These are phyloP conservation scores for Eupithecia insigniata DNA, from an alignment of 2,888 invertebrate genomes.

Conservation along the genomic window DNA sequence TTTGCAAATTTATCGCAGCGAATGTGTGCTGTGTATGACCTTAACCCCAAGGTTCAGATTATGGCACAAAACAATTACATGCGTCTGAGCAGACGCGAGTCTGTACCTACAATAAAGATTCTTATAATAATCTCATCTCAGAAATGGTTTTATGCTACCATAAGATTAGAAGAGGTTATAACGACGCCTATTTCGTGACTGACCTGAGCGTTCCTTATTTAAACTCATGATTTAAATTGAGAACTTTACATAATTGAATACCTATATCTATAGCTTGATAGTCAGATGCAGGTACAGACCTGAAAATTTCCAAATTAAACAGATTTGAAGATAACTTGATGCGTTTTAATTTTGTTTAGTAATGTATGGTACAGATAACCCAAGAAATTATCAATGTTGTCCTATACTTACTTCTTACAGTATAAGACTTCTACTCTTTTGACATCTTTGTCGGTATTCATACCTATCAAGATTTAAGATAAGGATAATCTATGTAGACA, in stretches of 20 bases:
- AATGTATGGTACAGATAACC: neutral
- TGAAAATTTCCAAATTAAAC: neutral
- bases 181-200: neutral
- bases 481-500: neutral
- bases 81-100: neutral
- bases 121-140: conserved; percentile 15
- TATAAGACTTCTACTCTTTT: neutral
- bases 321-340: neutral
- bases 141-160: neutral
- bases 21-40: conserved; percentile 1
- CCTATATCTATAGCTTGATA: neutral
- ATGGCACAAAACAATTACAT: conserved; percentile 7
- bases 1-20: neutral
- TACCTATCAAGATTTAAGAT: neutral
- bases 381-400: neutral
- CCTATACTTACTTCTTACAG: neutral
- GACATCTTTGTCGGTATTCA: conserved; percentile 11
- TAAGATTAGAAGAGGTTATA: neutral
- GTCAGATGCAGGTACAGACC: neutral
- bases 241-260: neutral
- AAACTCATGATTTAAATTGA: neutral
- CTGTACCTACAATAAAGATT: neutral
- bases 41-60: conserved; percentile 21
- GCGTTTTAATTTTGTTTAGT: neutral
- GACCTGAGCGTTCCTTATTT: no score